Evolutionary conservation across 1,140 invertebrate genomes (phyloP), one percentile per base, ranked within the genome.

Genomic region (Phocides pigmalion): DNA sequence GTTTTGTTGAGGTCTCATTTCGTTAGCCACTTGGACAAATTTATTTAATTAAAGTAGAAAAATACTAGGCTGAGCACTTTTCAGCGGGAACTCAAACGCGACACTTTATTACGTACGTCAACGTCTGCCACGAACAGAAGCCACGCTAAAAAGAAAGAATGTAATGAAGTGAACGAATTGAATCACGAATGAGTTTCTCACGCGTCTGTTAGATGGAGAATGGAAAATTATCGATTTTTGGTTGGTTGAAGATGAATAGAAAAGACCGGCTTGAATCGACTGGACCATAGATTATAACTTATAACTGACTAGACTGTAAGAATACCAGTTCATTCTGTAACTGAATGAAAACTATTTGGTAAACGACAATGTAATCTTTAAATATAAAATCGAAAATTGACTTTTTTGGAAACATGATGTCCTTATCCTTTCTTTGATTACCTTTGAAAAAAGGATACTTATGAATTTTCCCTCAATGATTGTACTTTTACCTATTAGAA

Each of bases 101-200:
- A 12, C 59, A 37, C 41, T 41, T 16, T 11, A 35, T 14, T 11
- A 35, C 15, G 11, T 37, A 37, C 20, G 59, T 8, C 2, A 64
- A 86, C 87, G 56, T 76, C 84, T 66, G 47, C 16, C 62, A 68
- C 14, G 17, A 2, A 64, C 71, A 68, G 70, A 82, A 47, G 85
- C 83, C 84, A 84, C 84, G 83, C 84, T 83, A 81, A 84, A 90
- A 90, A 90, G 87, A 83, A 87, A 66, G 69, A 74, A 11, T 54
- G 56, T 8, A 49, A 28, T 28, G 14, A 49, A 49, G 11, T 19
- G 39, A 22, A 22, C 14, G 12, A 22, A 22, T 22, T 3, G 19
- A 47, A 28, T 8, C 4, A 25, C 20, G 46, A 47, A 12, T 15
- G 41, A 25, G 39, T 47, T 15, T 47, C n/a, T 17, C 22, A 25